Conservation (phyloP, 2,113 vertebrate species). For the Anarrhichthys ocellatus region DNA sequence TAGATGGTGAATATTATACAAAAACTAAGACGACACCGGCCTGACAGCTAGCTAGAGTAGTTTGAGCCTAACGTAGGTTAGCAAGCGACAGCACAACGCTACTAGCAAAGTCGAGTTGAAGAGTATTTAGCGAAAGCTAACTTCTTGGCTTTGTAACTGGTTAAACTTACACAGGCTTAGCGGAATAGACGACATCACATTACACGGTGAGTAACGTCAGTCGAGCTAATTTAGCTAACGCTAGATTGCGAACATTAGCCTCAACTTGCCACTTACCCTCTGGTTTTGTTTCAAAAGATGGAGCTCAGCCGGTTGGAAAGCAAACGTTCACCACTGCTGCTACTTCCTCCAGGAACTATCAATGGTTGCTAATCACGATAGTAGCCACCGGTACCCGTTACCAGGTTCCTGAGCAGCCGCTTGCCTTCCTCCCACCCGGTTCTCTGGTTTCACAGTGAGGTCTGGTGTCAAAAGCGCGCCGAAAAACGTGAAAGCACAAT, state of each 20-base stretch:
- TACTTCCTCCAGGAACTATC: background rate
- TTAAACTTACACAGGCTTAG: background rate
- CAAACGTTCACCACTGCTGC: background rate
- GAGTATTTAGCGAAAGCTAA: background rate
- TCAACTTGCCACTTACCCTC: constrained; percentile 50
- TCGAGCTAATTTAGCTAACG: constrained; percentile 65
- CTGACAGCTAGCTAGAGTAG: constrained; percentile 33
- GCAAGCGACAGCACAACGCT: background rate
- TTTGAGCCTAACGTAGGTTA: constrained; percentile 29
- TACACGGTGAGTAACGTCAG: constrained; percentile 4
- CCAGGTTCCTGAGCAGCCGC: constrained; percentile 13
- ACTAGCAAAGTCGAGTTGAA: background rate
- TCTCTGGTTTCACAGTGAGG: constrained; percentile 47
- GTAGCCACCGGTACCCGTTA: background rate
- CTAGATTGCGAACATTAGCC: constrained; percentile 28
- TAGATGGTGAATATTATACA: background rate
- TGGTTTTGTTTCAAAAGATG: constrained; percentile 7
- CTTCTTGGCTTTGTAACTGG: background rate
- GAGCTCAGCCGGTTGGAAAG: background rate
- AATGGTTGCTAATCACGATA: background rate
- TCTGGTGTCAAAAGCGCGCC: constrained; percentile 75
- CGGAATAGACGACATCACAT: background rate
- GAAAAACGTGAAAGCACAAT: constrained; percentile 54
- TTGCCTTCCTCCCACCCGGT: constrained; percentile 53
- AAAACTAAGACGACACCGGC: constrained; percentile 22